phyloP scores from a whole-genome alignment of 2,888 invertebrate genomes.

The Monochamus alternatus region DNA sequence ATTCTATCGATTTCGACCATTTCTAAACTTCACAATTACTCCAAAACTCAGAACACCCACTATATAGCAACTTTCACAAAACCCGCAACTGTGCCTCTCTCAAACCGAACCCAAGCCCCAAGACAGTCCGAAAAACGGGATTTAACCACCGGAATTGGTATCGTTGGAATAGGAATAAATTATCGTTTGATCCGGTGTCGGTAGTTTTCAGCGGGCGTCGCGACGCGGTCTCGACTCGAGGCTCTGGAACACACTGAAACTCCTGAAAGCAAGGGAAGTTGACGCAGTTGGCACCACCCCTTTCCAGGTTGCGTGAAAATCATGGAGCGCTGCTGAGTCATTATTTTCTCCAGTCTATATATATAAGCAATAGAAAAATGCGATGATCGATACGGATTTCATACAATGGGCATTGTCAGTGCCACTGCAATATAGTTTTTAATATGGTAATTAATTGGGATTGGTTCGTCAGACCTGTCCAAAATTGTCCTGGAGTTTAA shows the following conservation, averaged over 20 bases:
- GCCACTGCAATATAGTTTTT: background rate
- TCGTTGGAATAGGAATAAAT: background rate
- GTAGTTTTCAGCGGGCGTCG: constrained; percentile 24
- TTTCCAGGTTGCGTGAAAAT: constrained; percentile 54
- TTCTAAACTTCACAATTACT: constrained; percentile 33
- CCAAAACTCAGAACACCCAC: constrained; percentile 23
- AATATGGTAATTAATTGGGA: constrained; percentile 4
- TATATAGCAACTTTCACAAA: background rate
- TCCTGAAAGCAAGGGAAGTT: constrained; percentile 49
- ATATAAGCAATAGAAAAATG: constrained; percentile 30
- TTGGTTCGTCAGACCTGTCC: too few species aligned
- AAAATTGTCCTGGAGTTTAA: background rate
- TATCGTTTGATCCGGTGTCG: constrained; percentile 13
- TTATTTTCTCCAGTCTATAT: constrained; percentile 36
- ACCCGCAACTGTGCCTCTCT: background rate
- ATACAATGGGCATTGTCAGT: constrained; percentile 6
- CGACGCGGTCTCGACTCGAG: constrained; percentile 32
- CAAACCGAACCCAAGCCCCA: background rate
- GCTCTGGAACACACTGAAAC: constrained; percentile 48
- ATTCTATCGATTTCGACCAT: constrained; percentile 25
- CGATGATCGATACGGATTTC: constrained; percentile 21
- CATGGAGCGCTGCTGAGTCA: constrained; percentile 43
- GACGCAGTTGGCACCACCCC: constrained; percentile 53
- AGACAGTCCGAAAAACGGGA: background rate
- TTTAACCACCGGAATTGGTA: background rate